These are phyloP conservation scores for Dermolepida albohirtum DNA, from an alignment of 2,888 invertebrate species.

Conservation along the genomic window DNA sequence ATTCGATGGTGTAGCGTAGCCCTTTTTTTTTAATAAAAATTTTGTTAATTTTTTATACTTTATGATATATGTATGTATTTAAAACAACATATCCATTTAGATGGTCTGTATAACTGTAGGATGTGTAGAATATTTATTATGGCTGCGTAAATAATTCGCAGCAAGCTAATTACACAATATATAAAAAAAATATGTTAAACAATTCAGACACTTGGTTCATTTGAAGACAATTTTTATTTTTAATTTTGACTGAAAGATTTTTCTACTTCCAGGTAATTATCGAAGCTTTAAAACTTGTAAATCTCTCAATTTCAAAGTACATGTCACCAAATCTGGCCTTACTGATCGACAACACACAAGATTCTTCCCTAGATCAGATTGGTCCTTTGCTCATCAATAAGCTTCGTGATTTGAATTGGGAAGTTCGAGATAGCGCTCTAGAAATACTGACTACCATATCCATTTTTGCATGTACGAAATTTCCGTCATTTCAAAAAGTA, in stretches of 20 bases:
- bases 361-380: slow-evolving; percentile 72
- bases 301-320: slow-evolving; percentile 79
- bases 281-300: slow-evolving; percentile 76
- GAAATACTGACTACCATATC: slow-evolving; percentile 80
- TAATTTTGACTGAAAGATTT: neutral
- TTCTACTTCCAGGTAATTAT: slow-evolving; percentile 73
- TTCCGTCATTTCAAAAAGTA: slow-evolving; percentile 81
- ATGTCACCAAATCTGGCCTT: slow-evolving; percentile 82
- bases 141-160: no score
- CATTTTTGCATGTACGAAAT: slow-evolving; percentile 72
- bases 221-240: neutral
- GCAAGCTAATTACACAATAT: no score
- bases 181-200: no score
- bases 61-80: no score
- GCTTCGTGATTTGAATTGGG: slow-evolving; percentile 81
- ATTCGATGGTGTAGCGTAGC: no score
- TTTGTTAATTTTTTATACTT: no score
- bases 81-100: no score
- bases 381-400: slow-evolving; percentile 77
- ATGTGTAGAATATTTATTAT: no score
- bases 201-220: no score
- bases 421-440: slow-evolving; percentile 81
- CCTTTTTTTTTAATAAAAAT: no score
- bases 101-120: no score
- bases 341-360: slow-evolving; percentile 75